Evolutionary conservation across 1,140 invertebrate genomes (phyloP).

Genomic region (Nixonia krombeini): DNA sequence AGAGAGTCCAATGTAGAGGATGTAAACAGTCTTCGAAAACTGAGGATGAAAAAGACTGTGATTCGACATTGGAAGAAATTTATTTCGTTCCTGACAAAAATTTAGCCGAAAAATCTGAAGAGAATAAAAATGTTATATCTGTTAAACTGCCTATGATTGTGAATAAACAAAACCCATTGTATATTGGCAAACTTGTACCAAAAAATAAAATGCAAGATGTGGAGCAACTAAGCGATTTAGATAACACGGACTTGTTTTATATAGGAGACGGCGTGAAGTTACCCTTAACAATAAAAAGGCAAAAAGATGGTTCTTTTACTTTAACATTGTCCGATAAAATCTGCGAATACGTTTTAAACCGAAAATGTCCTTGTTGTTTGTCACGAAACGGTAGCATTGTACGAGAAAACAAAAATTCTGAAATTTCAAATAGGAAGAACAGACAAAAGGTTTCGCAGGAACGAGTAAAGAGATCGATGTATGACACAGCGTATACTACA

Average conservation of each 20-base stretch:
- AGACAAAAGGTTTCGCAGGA: not conserved
- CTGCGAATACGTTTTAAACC: constrained; percentile 51
- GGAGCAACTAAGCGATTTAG: constrained; percentile 28
- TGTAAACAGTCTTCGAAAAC: not conserved
- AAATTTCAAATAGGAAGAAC: not conserved
- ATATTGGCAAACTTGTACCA: constrained; percentile 43
- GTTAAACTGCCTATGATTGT: not conserved
- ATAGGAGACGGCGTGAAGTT: constrained; percentile 58
- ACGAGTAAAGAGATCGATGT: not conserved
- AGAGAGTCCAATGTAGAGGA: not conserved
- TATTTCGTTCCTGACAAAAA: not conserved
- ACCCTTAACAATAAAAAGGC: constrained; percentile 55
- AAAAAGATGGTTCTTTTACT: constrained; percentile 56
- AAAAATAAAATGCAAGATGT: constrained; percentile 11
- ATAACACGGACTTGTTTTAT: constrained; percentile 53
- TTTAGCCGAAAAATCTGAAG: not conserved
- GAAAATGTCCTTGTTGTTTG: constrained; percentile 56
- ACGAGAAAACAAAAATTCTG: constrained; percentile 6
- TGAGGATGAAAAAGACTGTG: constrained; percentile 17
- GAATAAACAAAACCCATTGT: constrained; percentile 18
- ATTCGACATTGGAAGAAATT: constrained; percentile 9
- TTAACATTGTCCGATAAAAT: constrained; percentile 55
- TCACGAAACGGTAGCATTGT: constrained; percentile 31
- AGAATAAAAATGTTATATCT: not conserved
- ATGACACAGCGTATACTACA: not conserved